Conservation (phyloP, 2,888 invertebrate species). For the Harpalus rubripes region DNA sequence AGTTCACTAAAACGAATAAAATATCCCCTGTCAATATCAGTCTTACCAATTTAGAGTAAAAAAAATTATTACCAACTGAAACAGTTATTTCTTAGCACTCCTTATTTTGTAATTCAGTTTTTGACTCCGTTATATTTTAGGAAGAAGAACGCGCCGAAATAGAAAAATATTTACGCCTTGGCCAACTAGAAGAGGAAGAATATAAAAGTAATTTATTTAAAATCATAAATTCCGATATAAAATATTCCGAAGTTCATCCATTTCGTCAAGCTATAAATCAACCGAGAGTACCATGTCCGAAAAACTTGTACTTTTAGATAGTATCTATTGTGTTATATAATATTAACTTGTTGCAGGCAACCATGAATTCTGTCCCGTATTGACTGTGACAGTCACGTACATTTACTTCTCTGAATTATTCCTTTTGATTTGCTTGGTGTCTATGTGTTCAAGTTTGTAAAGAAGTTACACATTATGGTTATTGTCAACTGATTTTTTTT, state of each 20-base stretch:
- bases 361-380: conserved; percentile 1
- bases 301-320: conserved; percentile 31
- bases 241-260: conserved; percentile 73
- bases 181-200: conserved; percentile 74
- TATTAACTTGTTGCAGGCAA: conserved; percentile 24
- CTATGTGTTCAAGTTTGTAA: not conserved
- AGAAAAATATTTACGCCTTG: conserved; percentile 73
- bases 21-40: no score
- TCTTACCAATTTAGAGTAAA: no score
- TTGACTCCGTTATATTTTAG: conserved; percentile 72
- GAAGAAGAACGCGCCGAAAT: conserved; percentile 73
- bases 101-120: no score
- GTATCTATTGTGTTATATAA: not conserved
- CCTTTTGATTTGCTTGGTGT: not conserved
- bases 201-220: conserved; percentile 73
- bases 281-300: conserved; percentile 39
- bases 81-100: no score
- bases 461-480: not conserved
- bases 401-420: not conserved
- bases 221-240: conserved; percentile 70
- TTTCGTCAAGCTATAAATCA: conserved; percentile 73
- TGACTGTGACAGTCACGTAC: conserved; percentile 18
- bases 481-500: not conserved
- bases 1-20: no score
- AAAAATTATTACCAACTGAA: no score